These are phyloP conservation scores for Uria aalge DNA, from an alignment of 2,113 vertebrate genomes.

Conservation along the genomic window DNA sequence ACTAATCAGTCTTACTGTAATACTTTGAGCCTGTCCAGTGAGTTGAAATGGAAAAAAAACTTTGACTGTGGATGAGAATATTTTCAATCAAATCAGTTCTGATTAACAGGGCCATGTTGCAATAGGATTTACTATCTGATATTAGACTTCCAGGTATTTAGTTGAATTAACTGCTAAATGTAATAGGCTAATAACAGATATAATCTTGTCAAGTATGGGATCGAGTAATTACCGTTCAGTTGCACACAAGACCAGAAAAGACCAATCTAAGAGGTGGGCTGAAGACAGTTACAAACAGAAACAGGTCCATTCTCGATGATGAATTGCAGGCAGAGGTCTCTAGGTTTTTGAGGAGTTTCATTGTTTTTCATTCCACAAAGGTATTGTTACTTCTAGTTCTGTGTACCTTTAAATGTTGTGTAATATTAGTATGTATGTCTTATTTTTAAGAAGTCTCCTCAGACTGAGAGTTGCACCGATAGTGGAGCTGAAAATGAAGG, in stretches of 20 bases:
- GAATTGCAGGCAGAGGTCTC: neutral
- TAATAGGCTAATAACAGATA: neutral
- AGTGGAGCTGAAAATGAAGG: slow-evolving; percentile 99
- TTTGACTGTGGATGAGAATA: neutral
- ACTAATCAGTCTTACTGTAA: neutral
- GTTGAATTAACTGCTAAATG: neutral
- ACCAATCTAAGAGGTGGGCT: neutral
- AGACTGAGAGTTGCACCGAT: slow-evolving; percentile 98
- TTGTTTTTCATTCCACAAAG: neutral
- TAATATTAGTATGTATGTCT: slow-evolving; percentile 28
- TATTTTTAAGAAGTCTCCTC: slow-evolving; percentile 92
- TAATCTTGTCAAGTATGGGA: neutral
- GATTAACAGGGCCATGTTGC: neutral
- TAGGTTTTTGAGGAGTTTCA: neutral
- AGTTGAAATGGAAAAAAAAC: neutral
- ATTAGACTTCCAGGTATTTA: neutral
- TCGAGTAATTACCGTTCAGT: neutral
- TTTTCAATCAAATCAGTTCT: neutral
- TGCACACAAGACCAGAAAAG: neutral
- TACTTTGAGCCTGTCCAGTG: neutral
- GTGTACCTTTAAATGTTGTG: neutral
- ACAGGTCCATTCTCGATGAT: neutral
- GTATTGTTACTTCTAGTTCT: neutral
- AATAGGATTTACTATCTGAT: neutral
- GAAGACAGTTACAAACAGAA: neutral